Evolutionary conservation across 2,888 invertebrate genomes (phyloP), one percentile per base, ranked within the genome.

Genomic region (Agrochola litura): DNA sequence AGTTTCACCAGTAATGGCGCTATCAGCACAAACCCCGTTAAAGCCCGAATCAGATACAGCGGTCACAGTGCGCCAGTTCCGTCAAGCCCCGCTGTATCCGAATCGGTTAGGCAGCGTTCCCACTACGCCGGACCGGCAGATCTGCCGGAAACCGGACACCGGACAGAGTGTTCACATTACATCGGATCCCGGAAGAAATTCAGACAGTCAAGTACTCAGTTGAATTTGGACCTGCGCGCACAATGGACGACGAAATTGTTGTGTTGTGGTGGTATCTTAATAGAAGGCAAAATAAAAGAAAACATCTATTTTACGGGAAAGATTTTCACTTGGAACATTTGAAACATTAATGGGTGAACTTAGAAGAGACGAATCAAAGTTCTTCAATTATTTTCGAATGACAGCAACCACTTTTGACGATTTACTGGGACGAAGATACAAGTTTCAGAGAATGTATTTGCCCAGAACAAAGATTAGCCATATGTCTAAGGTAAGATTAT

Each of bases 141-240:
- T 81, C 83, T 85, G 84, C 79, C 86, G 86, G 69, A 86, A 81
- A 85, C 85, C 89, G 86, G 85, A 84, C 83, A 86, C 85, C 83
- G 83, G 87, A 83, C 80, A 86, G 84, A 87, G 80, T 89, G 87
- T 79, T 76, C 76, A 79, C 71, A 74, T 78, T 74, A 78, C 81
- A 86, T 58, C 81, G 83, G 83, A 84, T 83, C 83, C 78, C 76
- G 54, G 61, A 79, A 83, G 79, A 83, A 76, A 82, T 49, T 83
- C 80, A 64, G 68, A 81, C 76, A 83, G 76, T 67, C 76, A 77
- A 76, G 76, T 74, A 61, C 30, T 37, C 77, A 83, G 79, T 82
- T 74, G 76, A 84, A 84, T 82, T 84, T 79, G 37, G 37, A 84
- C 60, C 76, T 76, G 76, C 60, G 65, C 76, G 76, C 76, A 76